A percentile compares a stretch with the other conserved stretches of the same genome.
Evolutionary conservation across 2,888 invertebrate species (phyloP).

Genomic region (Macroteleia sp.): DNA sequence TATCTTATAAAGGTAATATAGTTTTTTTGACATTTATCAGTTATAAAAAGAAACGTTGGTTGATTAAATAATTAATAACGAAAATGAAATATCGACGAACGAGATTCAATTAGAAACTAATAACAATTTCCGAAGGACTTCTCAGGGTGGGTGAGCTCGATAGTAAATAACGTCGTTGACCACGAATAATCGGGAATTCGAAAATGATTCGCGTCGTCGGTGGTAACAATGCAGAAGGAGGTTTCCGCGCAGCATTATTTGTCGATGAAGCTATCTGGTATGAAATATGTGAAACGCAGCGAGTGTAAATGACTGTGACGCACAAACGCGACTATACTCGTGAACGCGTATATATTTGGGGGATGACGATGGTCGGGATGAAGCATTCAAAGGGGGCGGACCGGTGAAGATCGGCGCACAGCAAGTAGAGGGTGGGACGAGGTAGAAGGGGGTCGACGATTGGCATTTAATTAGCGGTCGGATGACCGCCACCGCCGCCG

Average conservation of each 20-base stretch:
- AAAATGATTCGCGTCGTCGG: slow-evolving; percentile 48
- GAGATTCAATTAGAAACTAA: slow-evolving; percentile 28
- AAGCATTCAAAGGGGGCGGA: slow-evolving; percentile 74
- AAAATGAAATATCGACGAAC: not conserved
- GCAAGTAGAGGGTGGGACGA: slow-evolving; percentile 77
- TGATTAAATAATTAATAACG: not conserved
- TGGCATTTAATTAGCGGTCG: slow-evolving; percentile 84
- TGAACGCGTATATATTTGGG: slow-evolving; percentile 51
- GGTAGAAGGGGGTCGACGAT: slow-evolving; percentile 81
- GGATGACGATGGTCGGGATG: slow-evolving; percentile 63
- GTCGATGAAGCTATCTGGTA: slow-evolving; percentile 69
- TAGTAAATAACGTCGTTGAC: slow-evolving; percentile 34
- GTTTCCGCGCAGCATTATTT: slow-evolving; percentile 57
- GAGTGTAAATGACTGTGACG: slow-evolving; percentile 64
- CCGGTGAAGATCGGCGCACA: slow-evolving; percentile 71
- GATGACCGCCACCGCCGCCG: slow-evolving; percentile 79
- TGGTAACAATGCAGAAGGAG: slow-evolving; percentile 45
- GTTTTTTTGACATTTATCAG: too few relatives aligned
- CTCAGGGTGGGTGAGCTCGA: not conserved
- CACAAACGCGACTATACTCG: slow-evolving; percentile 49
- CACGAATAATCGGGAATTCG: slow-evolving; percentile 32
- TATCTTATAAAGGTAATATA: too few relatives aligned
- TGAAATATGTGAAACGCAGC: slow-evolving; percentile 63
- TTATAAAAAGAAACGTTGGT: too few relatives aligned
- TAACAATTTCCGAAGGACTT: slow-evolving; percentile 23